phyloP scores from a whole-genome alignment of 2,797 vertebrate species.

The Acanthornis magna region DNA sequence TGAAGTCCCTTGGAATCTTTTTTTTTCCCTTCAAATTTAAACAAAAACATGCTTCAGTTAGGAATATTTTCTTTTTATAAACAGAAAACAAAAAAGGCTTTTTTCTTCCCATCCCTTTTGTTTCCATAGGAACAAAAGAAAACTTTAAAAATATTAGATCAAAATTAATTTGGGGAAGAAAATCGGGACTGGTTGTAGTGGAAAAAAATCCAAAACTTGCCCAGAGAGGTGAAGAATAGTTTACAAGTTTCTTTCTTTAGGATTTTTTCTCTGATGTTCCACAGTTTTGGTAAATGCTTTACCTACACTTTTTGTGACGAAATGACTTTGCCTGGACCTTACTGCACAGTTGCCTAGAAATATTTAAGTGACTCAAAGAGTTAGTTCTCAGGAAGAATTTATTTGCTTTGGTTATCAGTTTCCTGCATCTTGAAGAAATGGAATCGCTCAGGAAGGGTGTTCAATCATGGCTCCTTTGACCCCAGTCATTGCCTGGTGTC shows the following conservation, averaged over 20 bases:
- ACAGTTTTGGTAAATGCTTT: background rate
- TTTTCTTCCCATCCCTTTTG: fast-evolving
- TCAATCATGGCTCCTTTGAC: background rate
- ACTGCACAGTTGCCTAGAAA: background rate
- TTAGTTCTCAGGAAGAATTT: background rate
- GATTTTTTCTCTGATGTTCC: background rate
- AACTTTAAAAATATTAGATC: background rate
- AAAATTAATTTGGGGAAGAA: background rate
- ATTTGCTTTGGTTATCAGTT: background rate
- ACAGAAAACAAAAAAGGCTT: background rate
- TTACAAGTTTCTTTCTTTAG: background rate
- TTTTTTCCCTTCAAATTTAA: background rate
- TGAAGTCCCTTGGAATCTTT: background rate
- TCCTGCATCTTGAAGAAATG: background rate
- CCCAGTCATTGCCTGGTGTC: background rate
- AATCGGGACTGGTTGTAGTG: background rate
- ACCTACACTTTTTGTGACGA: background rate
- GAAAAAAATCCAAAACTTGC: background rate
- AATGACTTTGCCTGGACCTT: background rate
- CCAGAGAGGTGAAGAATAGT: background rate
- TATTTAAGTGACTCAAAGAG: background rate
- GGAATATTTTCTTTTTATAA: background rate
- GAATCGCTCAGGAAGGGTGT: background rate
- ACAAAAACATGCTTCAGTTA: background rate
- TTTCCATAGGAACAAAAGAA: background rate